Evolutionary conservation across 2,797 vertebrate genomes (phyloP), one percentile per base, ranked within the genome.

Genomic region (Rhinogobio ventralis): DNA sequence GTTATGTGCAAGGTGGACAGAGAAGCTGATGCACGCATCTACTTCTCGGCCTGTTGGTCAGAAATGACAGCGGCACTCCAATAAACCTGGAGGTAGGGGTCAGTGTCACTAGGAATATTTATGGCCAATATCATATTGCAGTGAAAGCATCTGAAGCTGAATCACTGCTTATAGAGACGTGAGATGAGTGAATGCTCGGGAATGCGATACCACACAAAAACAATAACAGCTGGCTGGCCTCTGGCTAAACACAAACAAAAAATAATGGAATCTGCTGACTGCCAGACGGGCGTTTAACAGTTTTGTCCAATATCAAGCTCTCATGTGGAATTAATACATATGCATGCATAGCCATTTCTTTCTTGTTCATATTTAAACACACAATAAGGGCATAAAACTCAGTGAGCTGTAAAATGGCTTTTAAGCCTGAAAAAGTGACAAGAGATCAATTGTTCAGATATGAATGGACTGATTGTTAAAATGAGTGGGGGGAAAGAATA

Each of bases 201-300:
- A 79, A 88, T 28, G 69, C 36, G 20, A 84, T 79, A 84, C 64
- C 85, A 83, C 87, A 88, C 76, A 90, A 90, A 89, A 90, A 90
- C 88, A 88, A 66, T 75, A 90, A 88, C 90, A 91, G 87, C 90
- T 91, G 91, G 81, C 83, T 90, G 86, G 86, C 89, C 86, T 88
- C 89, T 87, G 87, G 91, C 91, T 86, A 88, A 89, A 86, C 85
- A 72, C 46, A 33, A 72, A 88, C 86, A 81, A 83, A 78, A 42
- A 84, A 89, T 81, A 90, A 87, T 84, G 85, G 75, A 89, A 72
- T 85, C 82, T 73, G 80, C 71, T 49, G 53, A 77, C 80, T 86
- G 82, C 82, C 67, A 83, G 88, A 67, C 82, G 73, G 85, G 46
- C 64, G 15, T 67, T 88, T 67, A 87, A 79, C 80, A 77, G 84